phyloP scores from a whole-genome alignment of 2,888 invertebrate species.

The Prosapia bicincta region DNA sequence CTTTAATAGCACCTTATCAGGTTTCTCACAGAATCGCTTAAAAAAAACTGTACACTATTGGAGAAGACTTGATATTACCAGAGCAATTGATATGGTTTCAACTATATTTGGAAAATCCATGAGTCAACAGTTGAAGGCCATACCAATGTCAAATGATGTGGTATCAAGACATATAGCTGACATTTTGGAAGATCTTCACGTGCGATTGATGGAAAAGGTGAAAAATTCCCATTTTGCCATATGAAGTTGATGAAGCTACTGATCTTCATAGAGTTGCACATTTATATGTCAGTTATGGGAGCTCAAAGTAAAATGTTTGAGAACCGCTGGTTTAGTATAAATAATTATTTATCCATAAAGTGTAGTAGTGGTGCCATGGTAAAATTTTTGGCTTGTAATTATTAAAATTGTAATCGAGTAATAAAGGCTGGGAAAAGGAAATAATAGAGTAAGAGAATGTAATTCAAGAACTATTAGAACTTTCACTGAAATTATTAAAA shows the following conservation, averaged over 20 bases:
- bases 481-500: too few relatives aligned
- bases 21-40: too few relatives aligned
- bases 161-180: conserved; percentile 1
- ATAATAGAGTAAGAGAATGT: too few relatives aligned
- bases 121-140: background rate
- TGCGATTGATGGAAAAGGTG: too few relatives aligned
- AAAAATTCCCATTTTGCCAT: conserved; percentile 13
- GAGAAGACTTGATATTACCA: too few relatives aligned
- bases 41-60: too few relatives aligned
- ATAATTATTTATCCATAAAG: too few relatives aligned
- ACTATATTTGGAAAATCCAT: background rate
- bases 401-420: too few relatives aligned
- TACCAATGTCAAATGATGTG: background rate
- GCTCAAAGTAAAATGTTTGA: background rate
- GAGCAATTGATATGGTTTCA: conserved; percentile 6
- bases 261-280: conserved; percentile 5
- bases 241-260: conserved; percentile 13
- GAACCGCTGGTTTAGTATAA: background rate
- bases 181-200: conserved; percentile 9
- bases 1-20: conserved; percentile 31
- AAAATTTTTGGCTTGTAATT: too few relatives aligned
- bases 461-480: too few relatives aligned
- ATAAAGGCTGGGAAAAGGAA: too few relatives aligned
- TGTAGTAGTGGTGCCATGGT: too few relatives aligned
- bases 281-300: background rate